A percentile compares a stretch with the other conserved stretches of the same genome.
phyloP scores from a whole-genome alignment of 2,888 invertebrate genomes.

The Ommatoiulus sabulosus region DNA sequence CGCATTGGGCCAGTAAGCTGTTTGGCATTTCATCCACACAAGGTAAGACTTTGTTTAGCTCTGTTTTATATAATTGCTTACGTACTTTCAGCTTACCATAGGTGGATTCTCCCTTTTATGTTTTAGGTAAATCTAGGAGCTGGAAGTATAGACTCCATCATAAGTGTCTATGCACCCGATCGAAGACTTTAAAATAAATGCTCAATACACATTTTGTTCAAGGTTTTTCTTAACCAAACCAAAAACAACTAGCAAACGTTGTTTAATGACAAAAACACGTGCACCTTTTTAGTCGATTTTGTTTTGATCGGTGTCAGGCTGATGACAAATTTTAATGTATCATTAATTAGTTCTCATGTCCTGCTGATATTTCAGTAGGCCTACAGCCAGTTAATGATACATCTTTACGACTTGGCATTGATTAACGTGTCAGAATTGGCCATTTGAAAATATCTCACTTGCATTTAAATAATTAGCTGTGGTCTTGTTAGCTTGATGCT shows the following conservation, averaged over 20 bases:
- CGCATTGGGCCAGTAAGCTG: conserved; percentile 89
- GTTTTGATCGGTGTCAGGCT: background rate
- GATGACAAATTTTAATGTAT: background rate
- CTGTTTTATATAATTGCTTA: background rate
- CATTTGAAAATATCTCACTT: conserved; percentile 3
- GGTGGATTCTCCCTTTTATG: background rate
- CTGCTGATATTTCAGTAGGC: background rate
- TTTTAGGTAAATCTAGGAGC: conserved; percentile 50
- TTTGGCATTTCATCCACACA: conserved; percentile 89
- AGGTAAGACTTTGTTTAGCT: conserved; percentile 71
- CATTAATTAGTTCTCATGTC: background rate
- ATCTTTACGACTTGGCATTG: background rate
- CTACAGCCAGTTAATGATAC: background rate
- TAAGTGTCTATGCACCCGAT: conserved; percentile 45
- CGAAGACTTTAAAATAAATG: conserved; percentile 35
- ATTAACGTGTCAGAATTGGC: background rate
- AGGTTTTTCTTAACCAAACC: background rate
- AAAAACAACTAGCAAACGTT: background rate
- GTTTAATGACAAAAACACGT: background rate
- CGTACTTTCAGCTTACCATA: background rate
- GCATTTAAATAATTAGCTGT: background rate
- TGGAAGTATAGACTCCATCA: conserved; percentile 48
- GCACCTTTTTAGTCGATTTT: background rate
- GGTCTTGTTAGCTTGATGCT: background rate
- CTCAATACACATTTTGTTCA: background rate